A percentile compares a stretch with the other conserved stretches of the same genome.
phyloP scores from a whole-genome alignment of 1,140 invertebrate species.

The Musca vetustissima region DNA sequence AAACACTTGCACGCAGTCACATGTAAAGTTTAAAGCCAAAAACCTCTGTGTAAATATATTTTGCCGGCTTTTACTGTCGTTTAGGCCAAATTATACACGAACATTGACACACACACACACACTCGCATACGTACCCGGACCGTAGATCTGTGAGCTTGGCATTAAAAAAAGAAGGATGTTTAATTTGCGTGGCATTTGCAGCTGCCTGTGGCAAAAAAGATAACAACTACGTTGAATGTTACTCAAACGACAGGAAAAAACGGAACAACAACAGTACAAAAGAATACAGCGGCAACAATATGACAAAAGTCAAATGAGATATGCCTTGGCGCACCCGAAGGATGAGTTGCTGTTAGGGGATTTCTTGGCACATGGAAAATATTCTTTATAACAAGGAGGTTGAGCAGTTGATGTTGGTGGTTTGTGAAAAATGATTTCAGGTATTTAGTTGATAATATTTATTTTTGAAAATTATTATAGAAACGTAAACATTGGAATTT shows the following conservation, averaged over 20 bases:
- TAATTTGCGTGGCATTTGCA: conserved; percentile 25
- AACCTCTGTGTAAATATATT: too few relatives aligned
- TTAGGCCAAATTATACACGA: neutral
- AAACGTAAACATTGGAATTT: too few relatives aligned
- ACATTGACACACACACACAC: neutral
- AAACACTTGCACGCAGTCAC: neutral
- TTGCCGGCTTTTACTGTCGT: neutral
- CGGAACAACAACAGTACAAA: neutral
- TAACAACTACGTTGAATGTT: conserved; percentile 10
- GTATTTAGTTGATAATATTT: too few relatives aligned
- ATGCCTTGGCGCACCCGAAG: too few relatives aligned
- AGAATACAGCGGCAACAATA: neutral
- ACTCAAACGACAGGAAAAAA: neutral
- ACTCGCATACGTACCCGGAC: neutral
- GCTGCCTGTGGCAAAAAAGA: conserved; percentile 26
- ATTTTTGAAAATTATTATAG: too few relatives aligned
- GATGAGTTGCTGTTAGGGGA: too few relatives aligned
- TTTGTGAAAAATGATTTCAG: too few relatives aligned
- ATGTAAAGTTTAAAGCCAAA: conserved; percentile 16
- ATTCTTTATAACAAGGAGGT: too few relatives aligned
- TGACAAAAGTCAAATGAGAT: too few relatives aligned
- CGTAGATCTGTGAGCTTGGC: neutral
- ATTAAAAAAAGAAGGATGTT: conserved; percentile 18
- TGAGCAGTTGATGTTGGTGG: too few relatives aligned
- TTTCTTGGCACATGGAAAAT: too few relatives aligned